Evolutionary conservation across 2,888 invertebrate genomes (phyloP), one percentile per base, ranked within the genome.

Genomic region (Schizaphis graminum): DNA sequence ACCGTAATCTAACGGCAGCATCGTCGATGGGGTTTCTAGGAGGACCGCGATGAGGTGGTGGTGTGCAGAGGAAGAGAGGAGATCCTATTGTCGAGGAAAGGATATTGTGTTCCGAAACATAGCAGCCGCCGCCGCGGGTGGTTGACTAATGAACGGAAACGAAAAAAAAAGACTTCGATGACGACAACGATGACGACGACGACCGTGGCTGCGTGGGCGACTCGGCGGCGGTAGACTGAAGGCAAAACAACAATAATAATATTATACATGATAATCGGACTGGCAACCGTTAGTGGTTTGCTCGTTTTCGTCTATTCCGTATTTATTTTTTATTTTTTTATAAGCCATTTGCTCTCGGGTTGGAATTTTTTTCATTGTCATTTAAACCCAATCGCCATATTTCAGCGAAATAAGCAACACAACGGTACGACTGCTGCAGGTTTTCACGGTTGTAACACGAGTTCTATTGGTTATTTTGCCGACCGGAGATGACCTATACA

Each of bases 111-210:
- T 87, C 92, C 35, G 92, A 67, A 92, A 87, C 77, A 41, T 85
- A 13, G 35, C 92, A 21, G 61, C 44, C 49, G 57, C 88, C 92
- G 67, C 92, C 92, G 92, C 92, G 88, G 92, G 92, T 53, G 92
- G 92, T 92, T 92, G 67, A 92, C 92, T 92, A 92, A 92, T 92
- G 92, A 92, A 92, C 92, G 92, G 92, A 92, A 92, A 92, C 92
- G 92, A 92, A 92, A 88, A 77, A 77, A 53, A 88, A 77, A 77
- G 77, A 77, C 77, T 77, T 77, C 85, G 84, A 61, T 57, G 53
- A 53, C 88, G 85, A 44, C 92, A 57, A n/a, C 85, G 91, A 35
- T 84, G 21, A 53, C 84, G 77, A 61, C 91, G 41, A 53, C 53
- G 85, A n/a, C 87, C 57, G 44, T n/a, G 57, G 44, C 85, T 13